phyloP scores from a whole-genome alignment of 2,888 invertebrate species.

The Ypsolopha sequella region DNA sequence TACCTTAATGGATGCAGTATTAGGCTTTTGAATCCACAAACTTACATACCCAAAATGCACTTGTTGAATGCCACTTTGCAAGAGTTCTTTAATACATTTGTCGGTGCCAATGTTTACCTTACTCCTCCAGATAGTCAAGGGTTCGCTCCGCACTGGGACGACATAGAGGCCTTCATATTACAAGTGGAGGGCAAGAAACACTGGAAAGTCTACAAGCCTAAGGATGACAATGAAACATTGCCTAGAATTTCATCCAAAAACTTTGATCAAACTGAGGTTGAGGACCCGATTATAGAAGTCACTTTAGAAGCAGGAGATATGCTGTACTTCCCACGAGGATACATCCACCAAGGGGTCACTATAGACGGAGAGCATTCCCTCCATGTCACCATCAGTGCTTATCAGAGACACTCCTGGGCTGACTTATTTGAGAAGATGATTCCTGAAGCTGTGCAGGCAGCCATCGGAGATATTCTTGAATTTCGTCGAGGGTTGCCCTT shows the following conservation, averaged over 20 bases:
- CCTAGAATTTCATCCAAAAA: constrained; percentile 88
- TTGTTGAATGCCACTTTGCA: constrained; percentile 83
- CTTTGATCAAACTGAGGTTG: constrained; percentile 80
- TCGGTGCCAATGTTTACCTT: constrained; percentile 95
- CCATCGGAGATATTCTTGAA: constrained; percentile 77
- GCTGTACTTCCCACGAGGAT: constrained; percentile 93
- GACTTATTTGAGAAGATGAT: constrained; percentile 88
- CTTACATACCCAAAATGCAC: constrained; percentile 78
- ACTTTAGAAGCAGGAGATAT: constrained; percentile 89
- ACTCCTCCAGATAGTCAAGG: constrained; percentile 97
- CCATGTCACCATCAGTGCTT: constrained; percentile 94
- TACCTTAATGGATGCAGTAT: constrained; percentile 92
- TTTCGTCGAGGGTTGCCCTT: constrained; percentile 85
- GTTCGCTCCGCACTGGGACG: constrained; percentile 99
- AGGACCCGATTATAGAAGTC: constrained; percentile 83
- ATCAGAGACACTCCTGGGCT: constrained; percentile 91
- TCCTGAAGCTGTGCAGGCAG: constrained; percentile 80
- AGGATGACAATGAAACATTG: constrained; percentile 74
- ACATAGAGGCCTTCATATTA: constrained; percentile 97
- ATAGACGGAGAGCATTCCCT: constrained; percentile 87
- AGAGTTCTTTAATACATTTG: constrained; percentile 93
- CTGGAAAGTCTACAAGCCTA: constrained; percentile 92
- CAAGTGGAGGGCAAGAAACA: constrained; percentile 96
- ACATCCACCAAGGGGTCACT: constrained; percentile 88
- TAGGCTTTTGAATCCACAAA: constrained; percentile 91